Percentiles rank a stretch among this genome's conserved stretches.
These are phyloP conservation scores for Sternarchorhynchus goeldii DNA, from an alignment of 2,797 vertebrate genomes.

Conservation along the genomic window DNA sequence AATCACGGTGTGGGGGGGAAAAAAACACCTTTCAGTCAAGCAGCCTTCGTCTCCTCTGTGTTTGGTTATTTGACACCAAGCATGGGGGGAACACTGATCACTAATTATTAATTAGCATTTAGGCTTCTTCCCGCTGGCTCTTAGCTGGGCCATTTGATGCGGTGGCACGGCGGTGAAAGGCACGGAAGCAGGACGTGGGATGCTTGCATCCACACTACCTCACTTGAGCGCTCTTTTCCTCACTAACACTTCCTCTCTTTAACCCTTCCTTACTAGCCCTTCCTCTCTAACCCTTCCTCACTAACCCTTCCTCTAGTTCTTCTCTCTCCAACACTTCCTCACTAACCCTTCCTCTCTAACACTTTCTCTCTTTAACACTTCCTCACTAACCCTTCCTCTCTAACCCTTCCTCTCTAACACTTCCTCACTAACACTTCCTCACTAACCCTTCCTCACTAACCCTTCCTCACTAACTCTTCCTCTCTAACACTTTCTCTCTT, in stretches of 20 bases:
- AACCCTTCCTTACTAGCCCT: not conserved
- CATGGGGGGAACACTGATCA: conserved; percentile 60
- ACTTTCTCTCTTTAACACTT: not conserved
- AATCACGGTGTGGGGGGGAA: conserved; percentile 23
- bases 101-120: conserved; percentile 76
- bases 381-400: not conserved
- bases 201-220: conserved; percentile 17
- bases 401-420: not conserved
- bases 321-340: not conserved
- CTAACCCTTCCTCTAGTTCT: not conserved
- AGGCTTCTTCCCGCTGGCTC: conserved; percentile 65
- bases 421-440: not conserved
- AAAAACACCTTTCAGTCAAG: conserved; percentile 48
- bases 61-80: conserved; percentile 48
- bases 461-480: not conserved
- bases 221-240: not conserved
- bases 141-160: conserved; percentile 66
- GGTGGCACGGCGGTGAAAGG: conserved; percentile 68
- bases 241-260: not conserved
- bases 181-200: conserved; percentile 35
- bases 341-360: not conserved
- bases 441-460: not conserved
- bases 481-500: not conserved
- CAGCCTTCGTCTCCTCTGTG: conserved; percentile 33
- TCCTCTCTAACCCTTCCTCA: not conserved